Percentiles rank a stretch among this genome's conserved stretches.
Evolutionary conservation across 2,113 vertebrate species (phyloP).

Genomic region (Seriola aureovittata): DNA sequence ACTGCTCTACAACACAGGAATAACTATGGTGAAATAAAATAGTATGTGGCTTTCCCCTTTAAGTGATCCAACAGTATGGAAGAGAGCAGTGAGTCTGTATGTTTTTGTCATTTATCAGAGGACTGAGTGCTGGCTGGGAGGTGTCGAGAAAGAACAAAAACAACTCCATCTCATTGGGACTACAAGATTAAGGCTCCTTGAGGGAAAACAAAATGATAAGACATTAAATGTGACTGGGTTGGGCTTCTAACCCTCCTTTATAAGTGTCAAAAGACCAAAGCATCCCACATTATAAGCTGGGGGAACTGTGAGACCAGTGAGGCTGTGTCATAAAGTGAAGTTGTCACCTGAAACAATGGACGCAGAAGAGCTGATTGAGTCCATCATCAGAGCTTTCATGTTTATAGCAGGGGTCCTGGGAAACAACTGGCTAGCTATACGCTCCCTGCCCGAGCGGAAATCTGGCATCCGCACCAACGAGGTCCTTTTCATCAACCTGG

Average conservation of each 20-base stretch:
- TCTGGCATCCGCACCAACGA: slow-evolving; percentile 77
- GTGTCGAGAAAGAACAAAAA: slow-evolving; percentile 14
- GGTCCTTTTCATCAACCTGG: slow-evolving; percentile 84
- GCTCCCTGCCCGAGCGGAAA: slow-evolving; percentile 69
- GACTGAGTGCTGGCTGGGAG: neutral
- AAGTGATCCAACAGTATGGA: too few relatives aligned
- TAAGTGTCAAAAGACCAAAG: slow-evolving; percentile 29
- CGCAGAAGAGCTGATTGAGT: slow-evolving; percentile 55
- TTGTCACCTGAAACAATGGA: slow-evolving; percentile 61
- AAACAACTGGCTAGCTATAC: slow-evolving; percentile 80
- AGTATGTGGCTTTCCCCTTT: neutral
- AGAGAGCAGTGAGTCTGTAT: neutral
- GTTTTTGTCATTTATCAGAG: neutral
- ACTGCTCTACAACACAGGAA: neutral
- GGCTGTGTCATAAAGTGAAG: neutral
- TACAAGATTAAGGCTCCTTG: slow-evolving; percentile 2
- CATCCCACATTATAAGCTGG: neutral
- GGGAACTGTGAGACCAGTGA: neutral
- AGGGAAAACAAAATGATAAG: neutral
- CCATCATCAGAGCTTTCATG: slow-evolving; percentile 74
- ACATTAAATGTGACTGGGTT: slow-evolving; percentile 14
- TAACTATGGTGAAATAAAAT: neutral
- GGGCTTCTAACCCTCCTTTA: slow-evolving; percentile 39
- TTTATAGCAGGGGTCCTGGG: slow-evolving; percentile 81
- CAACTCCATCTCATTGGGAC: slow-evolving; percentile 21